Conservation (phyloP, 2,113 vertebrate genomes). For the Mugil cephalus region DNA sequence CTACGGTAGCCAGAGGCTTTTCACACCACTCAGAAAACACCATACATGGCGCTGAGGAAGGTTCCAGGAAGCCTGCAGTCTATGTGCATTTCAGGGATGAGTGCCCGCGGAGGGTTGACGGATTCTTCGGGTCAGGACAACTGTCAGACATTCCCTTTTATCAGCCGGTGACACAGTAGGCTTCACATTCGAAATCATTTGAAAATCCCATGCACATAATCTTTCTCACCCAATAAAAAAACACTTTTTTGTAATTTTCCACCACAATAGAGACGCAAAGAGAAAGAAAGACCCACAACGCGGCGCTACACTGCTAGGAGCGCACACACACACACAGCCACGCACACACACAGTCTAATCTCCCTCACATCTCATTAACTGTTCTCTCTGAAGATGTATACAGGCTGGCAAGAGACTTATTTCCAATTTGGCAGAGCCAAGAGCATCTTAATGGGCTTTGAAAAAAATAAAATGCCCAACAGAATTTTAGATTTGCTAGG, state of each 20-base stretch:
- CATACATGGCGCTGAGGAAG: conserved; percentile 56
- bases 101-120: conserved; percentile 61
- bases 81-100: conserved; percentile 70
- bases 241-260: conserved; percentile 55
- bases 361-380: conserved; percentile 76
- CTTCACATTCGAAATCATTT: conserved; percentile 50
- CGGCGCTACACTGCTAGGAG: conserved; percentile 41
- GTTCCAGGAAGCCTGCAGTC: conserved; percentile 52
- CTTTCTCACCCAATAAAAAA: conserved; percentile 35
- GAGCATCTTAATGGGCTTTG: conserved; percentile 71
- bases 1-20: conserved; percentile 58
- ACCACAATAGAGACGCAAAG: conserved; percentile 44
- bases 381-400: conserved; percentile 77
- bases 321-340: conserved; percentile 20
- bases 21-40: conserved; percentile 56
- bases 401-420: conserved; percentile 70
- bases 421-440: conserved; percentile 73
- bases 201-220: conserved; percentile 19
- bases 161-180: conserved; percentile 34
- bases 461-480: conserved; percentile 48
- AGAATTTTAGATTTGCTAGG: conserved; percentile 61
- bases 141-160: conserved; percentile 57
- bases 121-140: conserved; percentile 62
- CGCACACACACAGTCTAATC: conserved; percentile 46
- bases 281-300: conserved; percentile 31